Conservation (phyloP, 2,888 invertebrate species). For the Ashinkailepas kermadecensis region DNA sequence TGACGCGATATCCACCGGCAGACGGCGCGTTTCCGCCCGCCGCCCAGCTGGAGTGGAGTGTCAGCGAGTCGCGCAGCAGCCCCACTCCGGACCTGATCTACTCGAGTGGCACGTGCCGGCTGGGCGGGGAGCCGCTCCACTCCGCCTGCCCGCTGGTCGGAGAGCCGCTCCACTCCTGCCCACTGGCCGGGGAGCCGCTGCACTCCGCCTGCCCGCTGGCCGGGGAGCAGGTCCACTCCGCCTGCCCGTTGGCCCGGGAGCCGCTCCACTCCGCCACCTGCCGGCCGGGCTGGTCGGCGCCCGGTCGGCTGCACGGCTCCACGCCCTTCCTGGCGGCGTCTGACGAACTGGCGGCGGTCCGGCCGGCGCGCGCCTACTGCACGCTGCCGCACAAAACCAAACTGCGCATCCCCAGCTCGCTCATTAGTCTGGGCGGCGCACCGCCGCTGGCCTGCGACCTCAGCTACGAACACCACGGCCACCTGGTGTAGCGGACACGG, state of each 20-base stretch:
- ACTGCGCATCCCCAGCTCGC: slow-evolving; percentile 11
- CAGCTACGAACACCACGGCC: neutral
- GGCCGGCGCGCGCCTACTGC: neutral
- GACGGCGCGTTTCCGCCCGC: neutral
- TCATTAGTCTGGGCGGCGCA: neutral
- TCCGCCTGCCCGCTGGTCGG: too few relatives aligned
- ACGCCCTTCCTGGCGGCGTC: neutral
- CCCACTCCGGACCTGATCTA: neutral
- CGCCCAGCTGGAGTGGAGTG: neutral
- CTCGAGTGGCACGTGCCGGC: neutral
- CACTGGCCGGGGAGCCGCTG: neutral
- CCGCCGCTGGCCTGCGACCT: neutral
- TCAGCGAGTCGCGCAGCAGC: neutral
- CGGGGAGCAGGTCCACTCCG: too few relatives aligned
- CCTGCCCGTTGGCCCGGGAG: too few relatives aligned
- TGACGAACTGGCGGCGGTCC: neutral
- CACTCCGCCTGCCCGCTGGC: too few relatives aligned
- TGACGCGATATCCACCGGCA: neutral
- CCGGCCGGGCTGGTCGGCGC: neutral
- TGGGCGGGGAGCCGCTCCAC: neutral
- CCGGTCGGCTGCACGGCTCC: neutral
- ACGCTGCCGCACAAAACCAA: neutral
- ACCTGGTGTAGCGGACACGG: neutral
- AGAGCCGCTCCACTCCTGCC: neutral
- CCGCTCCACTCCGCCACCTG: too few relatives aligned